phyloP scores from a whole-genome alignment of 1,140 invertebrate species.

The Bombus pascuorum region DNA sequence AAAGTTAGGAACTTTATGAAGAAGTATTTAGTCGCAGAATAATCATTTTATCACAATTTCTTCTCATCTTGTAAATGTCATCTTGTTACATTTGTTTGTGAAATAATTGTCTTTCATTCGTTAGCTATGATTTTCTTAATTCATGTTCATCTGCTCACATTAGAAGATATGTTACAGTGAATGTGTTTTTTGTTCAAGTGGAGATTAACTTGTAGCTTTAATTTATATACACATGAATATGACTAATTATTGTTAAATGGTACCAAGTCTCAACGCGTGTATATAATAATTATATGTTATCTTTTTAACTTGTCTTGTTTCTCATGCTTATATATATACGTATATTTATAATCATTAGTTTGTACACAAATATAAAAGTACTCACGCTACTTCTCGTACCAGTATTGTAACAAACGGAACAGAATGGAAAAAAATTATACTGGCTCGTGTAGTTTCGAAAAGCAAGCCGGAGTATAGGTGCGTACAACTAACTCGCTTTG shows the following conservation, averaged over 20 bases:
- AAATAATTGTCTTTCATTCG: conserved; percentile 7
- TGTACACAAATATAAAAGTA: conserved; percentile 41
- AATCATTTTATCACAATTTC: not conserved
- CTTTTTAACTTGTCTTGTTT: conserved; percentile 27
- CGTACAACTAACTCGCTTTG: conserved; percentile 78
- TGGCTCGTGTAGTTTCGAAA: conserved; percentile 47
- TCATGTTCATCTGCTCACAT: not conserved
- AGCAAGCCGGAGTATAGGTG: conserved; percentile 77
- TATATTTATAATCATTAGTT: conserved; percentile 48
- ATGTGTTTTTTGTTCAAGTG: conserved; percentile 36
- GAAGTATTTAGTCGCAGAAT: not conserved
- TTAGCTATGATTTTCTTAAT: not conserved
- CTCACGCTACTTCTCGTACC: conserved; percentile 49
- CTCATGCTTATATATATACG: conserved; percentile 23
- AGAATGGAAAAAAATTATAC: conserved; percentile 44
- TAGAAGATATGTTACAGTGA: not conserved
- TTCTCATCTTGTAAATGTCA: conserved; percentile 14
- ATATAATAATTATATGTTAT: conserved; percentile 24
- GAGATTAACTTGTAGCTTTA: conserved; percentile 37
- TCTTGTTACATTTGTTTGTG: conserved; percentile 16
- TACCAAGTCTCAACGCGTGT: conserved; percentile 3
- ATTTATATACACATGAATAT: conserved; percentile 5
- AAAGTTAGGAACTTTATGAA: conserved; percentile 4
- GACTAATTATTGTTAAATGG: conserved; percentile 13
- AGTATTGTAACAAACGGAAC: conserved; percentile 48